These are phyloP conservation scores for Hypomecis atomaria DNA, from an alignment of 2,888 invertebrate species.

Conservation along the genomic window DNA sequence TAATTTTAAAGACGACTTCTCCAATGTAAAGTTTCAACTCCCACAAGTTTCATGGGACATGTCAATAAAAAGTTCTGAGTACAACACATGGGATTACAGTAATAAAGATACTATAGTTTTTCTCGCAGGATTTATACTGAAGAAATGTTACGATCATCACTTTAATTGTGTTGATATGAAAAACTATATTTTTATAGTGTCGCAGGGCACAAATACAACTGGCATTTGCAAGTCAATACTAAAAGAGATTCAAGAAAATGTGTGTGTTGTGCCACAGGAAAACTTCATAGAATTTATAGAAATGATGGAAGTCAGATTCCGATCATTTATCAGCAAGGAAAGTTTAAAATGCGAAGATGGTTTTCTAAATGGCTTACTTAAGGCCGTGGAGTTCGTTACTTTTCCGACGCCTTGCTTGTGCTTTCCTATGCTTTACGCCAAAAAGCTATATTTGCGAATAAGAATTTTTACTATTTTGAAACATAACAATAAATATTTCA, in stretches of 20 bases:
- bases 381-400: conserved; percentile 5
- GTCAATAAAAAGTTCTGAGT: conserved; percentile 21
- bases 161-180: conserved; percentile 19
- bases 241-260: conserved; percentile 24
- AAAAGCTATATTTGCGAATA: conserved; percentile 34
- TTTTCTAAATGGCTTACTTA: conserved; percentile 24
- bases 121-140: conserved; percentile 35
- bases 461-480: conserved; percentile 36
- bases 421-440: conserved; percentile 34
- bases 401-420: conserved; percentile 29
- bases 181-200: conserved; percentile 8
- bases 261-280: conserved; percentile 29
- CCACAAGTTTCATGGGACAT: not conserved
- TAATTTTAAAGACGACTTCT: conserved; percentile 6
- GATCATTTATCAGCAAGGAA: conserved; percentile 30
- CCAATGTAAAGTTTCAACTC: not conserved
- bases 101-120: conserved; percentile 29
- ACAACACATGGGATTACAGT: conserved; percentile 23
- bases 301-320: conserved; percentile 38
- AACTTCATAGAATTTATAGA: conserved; percentile 37
- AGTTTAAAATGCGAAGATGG: conserved; percentile 13
- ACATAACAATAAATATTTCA: conserved; percentile 31
- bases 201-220: conserved; percentile 22
- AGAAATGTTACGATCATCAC: conserved; percentile 31
- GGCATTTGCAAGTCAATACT: conserved; percentile 34